phyloP scores from a whole-genome alignment of 1,140 invertebrate genomes.

The Cydia strobilella region DNA sequence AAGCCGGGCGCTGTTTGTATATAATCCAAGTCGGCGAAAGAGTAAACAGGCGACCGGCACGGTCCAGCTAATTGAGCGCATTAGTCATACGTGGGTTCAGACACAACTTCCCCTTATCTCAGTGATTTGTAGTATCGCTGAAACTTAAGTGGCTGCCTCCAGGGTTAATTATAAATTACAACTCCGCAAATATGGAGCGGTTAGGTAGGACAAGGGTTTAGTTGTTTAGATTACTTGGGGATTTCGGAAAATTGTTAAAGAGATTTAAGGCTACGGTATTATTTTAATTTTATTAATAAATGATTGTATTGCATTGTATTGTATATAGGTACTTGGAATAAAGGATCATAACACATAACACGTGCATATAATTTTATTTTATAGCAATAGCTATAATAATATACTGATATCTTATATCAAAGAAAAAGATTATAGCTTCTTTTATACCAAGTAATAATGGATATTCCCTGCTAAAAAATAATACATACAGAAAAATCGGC shows the following conservation, averaged over 20 bases:
- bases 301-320: no score
- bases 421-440: no score
- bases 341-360: no score
- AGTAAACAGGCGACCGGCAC: conserved; percentile 47
- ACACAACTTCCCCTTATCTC: conserved; percentile 47
- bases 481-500: no score
- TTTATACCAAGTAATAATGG: no score
- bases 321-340: no score
- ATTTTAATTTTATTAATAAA: no score
- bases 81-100: conserved; percentile 48
- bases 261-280: neutral
- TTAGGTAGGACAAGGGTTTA: conserved; percentile 25
- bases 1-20: conserved; percentile 35
- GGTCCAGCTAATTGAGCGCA: conserved; percentile 53
- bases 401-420: no score
- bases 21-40: conserved; percentile 43
- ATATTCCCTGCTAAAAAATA: no score
- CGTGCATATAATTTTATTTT: no score
- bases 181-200: conserved; percentile 21
- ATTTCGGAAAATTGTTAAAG: conserved; percentile 2
- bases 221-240: conserved; percentile 15
- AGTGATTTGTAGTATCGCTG: conserved; percentile 53
- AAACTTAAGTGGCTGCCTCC: conserved; percentile 48
- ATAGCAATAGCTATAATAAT: no score
- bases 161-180: conserved; percentile 40